These are phyloP conservation scores for Endotricha flammealis DNA, from an alignment of 2,888 invertebrate species.

Conservation along the genomic window DNA sequence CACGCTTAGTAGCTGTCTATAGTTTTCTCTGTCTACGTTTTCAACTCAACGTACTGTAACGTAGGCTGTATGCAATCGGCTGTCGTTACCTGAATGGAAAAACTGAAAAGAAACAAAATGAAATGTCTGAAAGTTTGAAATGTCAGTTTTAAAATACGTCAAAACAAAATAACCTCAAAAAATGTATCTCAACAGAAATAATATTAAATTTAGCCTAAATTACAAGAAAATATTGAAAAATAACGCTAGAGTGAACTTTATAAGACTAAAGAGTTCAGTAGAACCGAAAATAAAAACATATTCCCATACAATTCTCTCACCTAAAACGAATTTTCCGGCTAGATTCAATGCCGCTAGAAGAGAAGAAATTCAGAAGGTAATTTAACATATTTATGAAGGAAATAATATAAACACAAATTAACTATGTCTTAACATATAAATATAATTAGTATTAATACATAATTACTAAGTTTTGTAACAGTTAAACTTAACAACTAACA, in stretches of 20 bases:
- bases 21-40: too few species aligned
- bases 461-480: background rate
- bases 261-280: constrained; percentile 47
- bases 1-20: too few species aligned
- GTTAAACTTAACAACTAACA: too few species aligned
- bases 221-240: too few species aligned
- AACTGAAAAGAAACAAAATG: too few species aligned
- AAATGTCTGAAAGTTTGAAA: background rate
- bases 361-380: constrained; percentile 63
- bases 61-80: too few species aligned
- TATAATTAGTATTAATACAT: background rate
- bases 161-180: constrained; percentile 41
- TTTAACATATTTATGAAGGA: background rate
- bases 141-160: constrained; percentile 14
- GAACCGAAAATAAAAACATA: constrained; percentile 60
- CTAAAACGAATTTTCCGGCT: constrained; percentile 61
- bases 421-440: background rate
- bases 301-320: constrained; percentile 63
- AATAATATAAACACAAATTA: background rate
- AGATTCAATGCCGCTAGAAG: constrained; percentile 47
- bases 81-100: too few species aligned
- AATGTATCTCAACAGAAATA: constrained; percentile 45
- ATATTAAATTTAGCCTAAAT: constrained; percentile 33
- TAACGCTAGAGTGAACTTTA: too few species aligned
- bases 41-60: too few species aligned